These are phyloP conservation scores for Synergus laeviventris DNA, from an alignment of 2,888 invertebrate genomes.

Conservation along the genomic window DNA sequence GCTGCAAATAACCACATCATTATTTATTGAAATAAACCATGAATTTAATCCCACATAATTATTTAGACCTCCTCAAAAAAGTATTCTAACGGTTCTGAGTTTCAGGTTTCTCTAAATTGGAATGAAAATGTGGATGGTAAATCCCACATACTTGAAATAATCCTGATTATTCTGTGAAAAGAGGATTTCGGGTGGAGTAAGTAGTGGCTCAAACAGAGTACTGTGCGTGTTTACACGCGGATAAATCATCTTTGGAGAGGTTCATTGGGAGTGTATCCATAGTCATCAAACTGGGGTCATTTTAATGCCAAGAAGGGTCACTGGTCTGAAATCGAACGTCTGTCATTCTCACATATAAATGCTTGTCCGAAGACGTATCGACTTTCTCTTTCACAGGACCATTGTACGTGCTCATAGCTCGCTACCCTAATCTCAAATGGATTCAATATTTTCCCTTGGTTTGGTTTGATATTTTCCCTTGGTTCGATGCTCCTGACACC, in stretches of 20 bases:
- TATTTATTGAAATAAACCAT: conserved; percentile 6
- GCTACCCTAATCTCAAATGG: too few relatives aligned
- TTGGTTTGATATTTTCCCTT: too few relatives aligned
- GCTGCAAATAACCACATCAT: neutral
- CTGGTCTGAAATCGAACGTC: too few relatives aligned
- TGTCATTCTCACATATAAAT: too few relatives aligned
- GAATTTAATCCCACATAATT: neutral
- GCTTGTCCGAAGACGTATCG: too few relatives aligned
- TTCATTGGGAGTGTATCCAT: neutral
- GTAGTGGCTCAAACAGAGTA: neutral
- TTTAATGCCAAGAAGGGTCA: neutral
- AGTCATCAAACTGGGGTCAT: neutral
- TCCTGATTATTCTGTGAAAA: conserved; percentile 22
- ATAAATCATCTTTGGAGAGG: neutral
- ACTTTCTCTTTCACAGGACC: too few relatives aligned
- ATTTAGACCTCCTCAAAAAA: conserved; percentile 10
- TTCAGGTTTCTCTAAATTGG: conserved; percentile 4
- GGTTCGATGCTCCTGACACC: too few relatives aligned
- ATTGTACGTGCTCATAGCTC: too few relatives aligned
- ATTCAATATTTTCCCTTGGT: too few relatives aligned
- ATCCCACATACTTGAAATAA: conserved; percentile 20
- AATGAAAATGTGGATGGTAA: conserved; percentile 11
- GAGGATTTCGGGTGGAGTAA: conserved; percentile 13
- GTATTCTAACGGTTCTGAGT: conserved; percentile 24
- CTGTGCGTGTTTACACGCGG: neutral